phyloP scores from a whole-genome alignment of 2,113 vertebrate species.

The Anolis carolinensis region DNA sequence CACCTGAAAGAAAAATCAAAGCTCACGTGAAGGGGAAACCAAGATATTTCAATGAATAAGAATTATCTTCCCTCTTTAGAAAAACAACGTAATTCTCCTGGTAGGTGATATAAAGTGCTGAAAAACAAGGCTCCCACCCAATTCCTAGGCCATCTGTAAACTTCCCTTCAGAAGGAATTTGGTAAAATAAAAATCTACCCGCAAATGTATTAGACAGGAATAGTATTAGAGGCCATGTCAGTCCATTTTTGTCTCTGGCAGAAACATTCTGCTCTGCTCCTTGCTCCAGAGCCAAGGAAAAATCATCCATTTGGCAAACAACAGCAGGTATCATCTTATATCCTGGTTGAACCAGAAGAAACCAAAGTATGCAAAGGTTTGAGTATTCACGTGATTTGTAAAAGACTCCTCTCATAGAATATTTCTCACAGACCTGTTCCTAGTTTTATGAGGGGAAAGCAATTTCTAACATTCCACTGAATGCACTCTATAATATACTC shows the following conservation, averaged over 20 bases:
- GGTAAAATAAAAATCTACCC: neutral
- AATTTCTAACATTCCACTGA: neutral
- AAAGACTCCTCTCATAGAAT: neutral
- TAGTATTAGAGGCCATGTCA: neutral
- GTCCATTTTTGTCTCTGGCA: neutral
- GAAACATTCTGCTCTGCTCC: neutral
- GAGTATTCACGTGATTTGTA: neutral
- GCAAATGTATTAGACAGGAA: neutral
- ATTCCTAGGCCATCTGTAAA: neutral
- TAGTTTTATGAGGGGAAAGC: neutral
- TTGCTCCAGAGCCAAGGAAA: neutral
- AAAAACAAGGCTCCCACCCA: neutral
- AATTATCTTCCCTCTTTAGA: neutral
- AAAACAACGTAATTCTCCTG: neutral
- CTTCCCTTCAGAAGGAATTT: neutral
- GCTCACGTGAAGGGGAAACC: fast-evolving
- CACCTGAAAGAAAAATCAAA: constrained; percentile 78
- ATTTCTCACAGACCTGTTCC: fast-evolving
- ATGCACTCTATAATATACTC: neutral
- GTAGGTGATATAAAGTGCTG: neutral
- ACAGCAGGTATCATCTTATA: neutral
- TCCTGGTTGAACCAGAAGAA: neutral
- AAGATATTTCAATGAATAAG: neutral
- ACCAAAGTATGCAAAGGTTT: neutral
- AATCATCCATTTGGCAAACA: neutral